Conservation (phyloP, 2,797 vertebrate species). For the Lepilemur septentrionalis region DNA sequence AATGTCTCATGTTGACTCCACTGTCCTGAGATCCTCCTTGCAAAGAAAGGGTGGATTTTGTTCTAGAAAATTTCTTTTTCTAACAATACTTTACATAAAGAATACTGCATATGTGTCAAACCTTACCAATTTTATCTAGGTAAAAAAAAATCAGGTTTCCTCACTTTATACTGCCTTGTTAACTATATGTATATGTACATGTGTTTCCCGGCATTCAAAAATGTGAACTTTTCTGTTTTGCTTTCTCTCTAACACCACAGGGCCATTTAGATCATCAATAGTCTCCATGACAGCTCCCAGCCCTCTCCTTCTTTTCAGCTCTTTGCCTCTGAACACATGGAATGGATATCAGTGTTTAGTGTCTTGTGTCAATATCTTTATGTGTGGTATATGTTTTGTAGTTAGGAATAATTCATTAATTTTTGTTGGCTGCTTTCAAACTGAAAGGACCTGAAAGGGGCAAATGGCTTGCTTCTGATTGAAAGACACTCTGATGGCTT, state of each 20-base stretch:
- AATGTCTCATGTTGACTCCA: background rate
- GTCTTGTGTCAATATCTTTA: background rate
- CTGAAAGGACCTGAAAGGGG: background rate
- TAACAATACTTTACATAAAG: background rate
- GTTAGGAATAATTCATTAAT: background rate
- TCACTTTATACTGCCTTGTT: background rate
- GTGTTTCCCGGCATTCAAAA: background rate
- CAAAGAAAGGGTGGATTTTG: background rate
- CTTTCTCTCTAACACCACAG: background rate
- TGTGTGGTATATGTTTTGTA: background rate
- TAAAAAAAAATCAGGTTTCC: conserved; percentile 5
- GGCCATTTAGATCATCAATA: background rate
- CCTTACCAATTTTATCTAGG: background rate
- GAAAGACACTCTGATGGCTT: background rate
- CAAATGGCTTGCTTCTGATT: background rate
- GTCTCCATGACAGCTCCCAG: background rate
- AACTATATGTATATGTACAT: background rate
- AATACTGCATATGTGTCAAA: background rate
- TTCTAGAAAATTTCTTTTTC: background rate
- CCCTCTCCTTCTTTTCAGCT: background rate
- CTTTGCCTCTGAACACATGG: background rate
- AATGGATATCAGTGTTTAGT: background rate
- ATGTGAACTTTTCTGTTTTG: background rate
- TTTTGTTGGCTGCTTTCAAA: background rate
- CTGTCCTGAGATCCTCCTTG: background rate